phyloP scores from a whole-genome alignment of 1,140 invertebrate genomes.

The Sarcophaga bullata region DNA sequence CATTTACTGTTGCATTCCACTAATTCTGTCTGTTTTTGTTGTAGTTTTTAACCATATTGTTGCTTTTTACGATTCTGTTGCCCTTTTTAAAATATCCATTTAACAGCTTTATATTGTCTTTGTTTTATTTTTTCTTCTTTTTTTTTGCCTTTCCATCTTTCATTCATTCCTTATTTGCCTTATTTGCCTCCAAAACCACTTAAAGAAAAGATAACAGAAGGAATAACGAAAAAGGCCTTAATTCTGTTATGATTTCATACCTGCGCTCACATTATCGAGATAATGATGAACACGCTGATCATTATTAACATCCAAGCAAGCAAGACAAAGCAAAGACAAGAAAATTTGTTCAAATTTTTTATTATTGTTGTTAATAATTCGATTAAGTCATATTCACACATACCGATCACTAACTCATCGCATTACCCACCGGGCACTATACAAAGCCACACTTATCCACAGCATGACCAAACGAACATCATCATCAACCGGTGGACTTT shows the following conservation, averaged over 20 bases:
- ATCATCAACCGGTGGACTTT: not conserved
- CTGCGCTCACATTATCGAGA: slow-evolving; percentile 1
- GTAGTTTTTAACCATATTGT: not conserved
- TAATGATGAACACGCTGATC: not conserved
- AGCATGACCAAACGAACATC: not conserved
- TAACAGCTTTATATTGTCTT: slow-evolving; percentile 16
- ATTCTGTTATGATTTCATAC: slow-evolving; percentile 19
- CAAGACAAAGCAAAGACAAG: not conserved
- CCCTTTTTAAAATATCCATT: slow-evolving; percentile 30
- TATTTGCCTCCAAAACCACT: not conserved
- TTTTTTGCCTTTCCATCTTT: not conserved
- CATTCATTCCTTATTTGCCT: not conserved
- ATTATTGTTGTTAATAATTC: slow-evolving; percentile 47
- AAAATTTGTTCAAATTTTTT: slow-evolving; percentile 40
- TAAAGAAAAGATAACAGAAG: not conserved
- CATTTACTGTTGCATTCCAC: not conserved
- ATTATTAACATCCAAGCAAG: slow-evolving; percentile 20
- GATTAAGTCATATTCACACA: slow-evolving; percentile 45
- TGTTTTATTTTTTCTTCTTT: not conserved
- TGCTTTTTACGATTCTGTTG: not conserved
- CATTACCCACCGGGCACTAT: not conserved
- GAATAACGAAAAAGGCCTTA: not conserved
- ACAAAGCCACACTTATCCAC: not conserved
- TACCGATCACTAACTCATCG: slow-evolving; percentile 6
- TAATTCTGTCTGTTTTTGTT: not conserved